Base-by-base conservation (phyloP, 2,113 vertebrate species). In the Gobius niger region DNA sequence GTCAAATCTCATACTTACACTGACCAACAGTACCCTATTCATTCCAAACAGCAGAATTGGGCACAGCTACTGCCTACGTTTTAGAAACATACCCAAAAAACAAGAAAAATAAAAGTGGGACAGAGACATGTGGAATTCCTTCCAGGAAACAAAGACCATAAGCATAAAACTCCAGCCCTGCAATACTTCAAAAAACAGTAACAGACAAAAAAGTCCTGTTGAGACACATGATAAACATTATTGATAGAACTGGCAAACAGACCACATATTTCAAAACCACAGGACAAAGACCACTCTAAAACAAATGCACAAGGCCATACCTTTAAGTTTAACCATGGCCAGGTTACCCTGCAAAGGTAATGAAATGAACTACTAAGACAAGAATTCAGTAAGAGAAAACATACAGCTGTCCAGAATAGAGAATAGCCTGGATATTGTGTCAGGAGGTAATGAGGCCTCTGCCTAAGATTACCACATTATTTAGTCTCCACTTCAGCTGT, bases 1-100 rank as follows among this genome's bases (percentile, higher is more conserved):
- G 94, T 93, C 93, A 92, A 93, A 90, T 93, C 94, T 94, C 68
- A 93, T 95, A 95, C 94, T 97, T 95, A 96, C 94, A 92, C 82
- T 83, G 88, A 95, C 87, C 94, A 94, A 93, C 92, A 96, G 93
- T 95, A 95, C 91, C 93, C 92, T 95, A 94, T 93, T 95, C 91
- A 94, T 96, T 95, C 92, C 90, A 93, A 95, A 96, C 92, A 96
- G 92, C 93, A 96, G 93, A 95, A 92, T 92, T 84, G 93, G 93
- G 94, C 93, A 93, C 74, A 96, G 93, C 93, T 90, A 94, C 90
- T 95, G 90, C 92, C 94, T 96, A 95, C 83, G 94, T 94, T 92
- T 93, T 94, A 95, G 95, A 86, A 90, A 92, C 79, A 95, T 92
- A 93, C 92, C 94, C 86, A 92, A 89, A 92, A 95, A 93, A 90